Base-by-base conservation (phyloP, 2,888 invertebrate genomes). In the Clostera curtula region DNA sequence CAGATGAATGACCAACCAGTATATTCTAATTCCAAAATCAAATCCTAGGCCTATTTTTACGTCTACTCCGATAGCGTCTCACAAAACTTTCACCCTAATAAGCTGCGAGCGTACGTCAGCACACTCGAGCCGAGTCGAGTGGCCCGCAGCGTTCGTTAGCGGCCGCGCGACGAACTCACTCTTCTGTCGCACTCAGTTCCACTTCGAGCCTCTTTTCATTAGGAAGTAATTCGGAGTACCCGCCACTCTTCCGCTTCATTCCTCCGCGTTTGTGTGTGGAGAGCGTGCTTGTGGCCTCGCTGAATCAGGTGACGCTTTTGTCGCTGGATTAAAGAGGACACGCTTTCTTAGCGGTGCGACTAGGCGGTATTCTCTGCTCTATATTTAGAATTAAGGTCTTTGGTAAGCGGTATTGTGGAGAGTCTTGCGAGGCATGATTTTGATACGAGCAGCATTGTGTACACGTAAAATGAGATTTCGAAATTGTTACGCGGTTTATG, bases 221-320 rank as follows among this genome's bases (percentile, higher is more conserved):
- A 82, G 80, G 79, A 80, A 83, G 79, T 82, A 82, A 82, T 82
- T 79, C 75, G 68, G 79, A 80, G 79, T 71, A 62, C 69, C 68
- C 66, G 72, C 69, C 72, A 69, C 77, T 76, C 76, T 77, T 75
- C 69, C 73, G 76, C 72, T 76, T 75, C 82, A 79, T 83, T 79
- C 77, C 76, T 80, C 61, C 67, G 62, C 67, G 76, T 72, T 74
- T 74, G 73, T 71, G 59, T 57, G 67, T 49, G 54, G 51, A 59
- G 77, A 66, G 79, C n/a, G n/a, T 71, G 58, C 77, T 79, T 66
- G 65, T 69, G 59, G 65, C 65, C 55, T 56, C 63, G 69, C 73
- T 76, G 79, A 82, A 70, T 76, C 79, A 80, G 76, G 76, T 73
- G 65, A 73, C 67, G 79, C 80, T 79, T 82, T 83, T 82, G 82